Percentiles rank a stretch among this genome's conserved stretches.
Evolutionary conservation across 2,113 vertebrate species (phyloP).

Genomic region (Charadrius vociferus): DNA sequence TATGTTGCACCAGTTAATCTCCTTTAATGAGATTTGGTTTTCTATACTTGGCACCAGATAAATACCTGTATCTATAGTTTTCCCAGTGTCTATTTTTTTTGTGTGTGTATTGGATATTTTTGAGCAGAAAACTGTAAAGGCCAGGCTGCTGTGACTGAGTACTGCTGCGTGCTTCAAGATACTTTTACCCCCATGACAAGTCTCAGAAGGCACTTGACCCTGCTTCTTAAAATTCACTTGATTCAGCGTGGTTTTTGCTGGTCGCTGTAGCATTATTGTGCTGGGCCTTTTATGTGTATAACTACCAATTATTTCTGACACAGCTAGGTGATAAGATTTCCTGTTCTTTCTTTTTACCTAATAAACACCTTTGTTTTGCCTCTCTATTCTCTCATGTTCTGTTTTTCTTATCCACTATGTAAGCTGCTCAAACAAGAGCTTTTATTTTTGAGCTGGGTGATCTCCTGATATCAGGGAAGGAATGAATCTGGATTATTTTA

Average conservation of each 20-base stretch:
- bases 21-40: constrained; percentile 21
- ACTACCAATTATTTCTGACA: not conserved
- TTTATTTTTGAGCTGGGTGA: constrained; percentile 25
- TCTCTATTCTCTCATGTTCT: not conserved
- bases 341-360: not conserved
- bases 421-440: constrained; percentile 27
- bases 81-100: not conserved
- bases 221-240: not conserved
- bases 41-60: constrained; percentile 35
- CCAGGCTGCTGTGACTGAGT: not conserved
- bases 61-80: not conserved
- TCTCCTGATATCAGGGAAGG: not conserved
- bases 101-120: not conserved
- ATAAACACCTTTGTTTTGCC: not conserved
- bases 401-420: not conserved
- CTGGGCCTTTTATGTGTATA: not conserved
- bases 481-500: not conserved
- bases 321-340: not conserved
- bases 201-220: not conserved
- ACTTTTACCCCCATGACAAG: not conserved
- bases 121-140: not conserved
- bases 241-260: not conserved
- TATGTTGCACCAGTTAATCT: constrained; percentile 13
- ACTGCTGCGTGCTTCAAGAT: not conserved
- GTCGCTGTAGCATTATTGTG: not conserved